phyloP scores from a whole-genome alignment of 2,113 vertebrate genomes.

The Jacana jacana region DNA sequence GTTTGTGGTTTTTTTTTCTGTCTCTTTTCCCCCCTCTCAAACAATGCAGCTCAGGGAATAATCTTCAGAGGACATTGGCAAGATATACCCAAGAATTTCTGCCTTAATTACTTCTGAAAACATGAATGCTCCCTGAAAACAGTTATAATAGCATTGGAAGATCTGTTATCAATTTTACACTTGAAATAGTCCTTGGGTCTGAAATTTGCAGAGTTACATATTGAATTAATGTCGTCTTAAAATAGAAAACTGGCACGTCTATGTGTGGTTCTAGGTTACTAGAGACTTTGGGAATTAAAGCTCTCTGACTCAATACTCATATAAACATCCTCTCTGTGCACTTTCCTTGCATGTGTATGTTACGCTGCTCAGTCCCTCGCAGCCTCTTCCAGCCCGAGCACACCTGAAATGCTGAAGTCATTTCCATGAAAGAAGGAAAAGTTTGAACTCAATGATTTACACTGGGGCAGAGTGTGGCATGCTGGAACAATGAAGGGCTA shows the following conservation, averaged over 20 bases:
- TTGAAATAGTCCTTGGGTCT: slow-evolving; percentile 11
- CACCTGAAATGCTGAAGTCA: rapidly evolving
- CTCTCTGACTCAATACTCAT: neutral
- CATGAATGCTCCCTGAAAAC: slow-evolving; percentile 17
- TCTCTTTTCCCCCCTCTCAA: neutral
- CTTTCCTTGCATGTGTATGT: neutral
- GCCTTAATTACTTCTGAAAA: slow-evolving; percentile 67
- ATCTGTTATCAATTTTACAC: slow-evolving; percentile 3
- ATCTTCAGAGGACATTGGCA: slow-evolving; percentile 68
- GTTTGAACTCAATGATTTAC: neutral
- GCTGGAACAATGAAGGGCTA: neutral
- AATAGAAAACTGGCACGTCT: neutral
- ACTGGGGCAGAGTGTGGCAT: rapidly evolving
- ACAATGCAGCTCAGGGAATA: slow-evolving; percentile 59
- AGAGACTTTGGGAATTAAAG: neutral
- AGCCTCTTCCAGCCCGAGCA: neutral
- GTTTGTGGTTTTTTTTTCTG: neutral
- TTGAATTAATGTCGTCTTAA: neutral
- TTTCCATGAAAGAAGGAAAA: neutral
- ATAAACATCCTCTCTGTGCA: neutral
- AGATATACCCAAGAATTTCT: slow-evolving; percentile 41
- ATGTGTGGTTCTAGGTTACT: neutral
- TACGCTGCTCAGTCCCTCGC: neutral
- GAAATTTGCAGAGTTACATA: neutral
- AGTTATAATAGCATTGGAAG: slow-evolving; percentile 37